A percentile compares a stretch with the other conserved stretches of the same genome.
Evolutionary conservation across 2,797 vertebrate species (phyloP).

Genomic region (Rhinoraja longicauda): DNA sequence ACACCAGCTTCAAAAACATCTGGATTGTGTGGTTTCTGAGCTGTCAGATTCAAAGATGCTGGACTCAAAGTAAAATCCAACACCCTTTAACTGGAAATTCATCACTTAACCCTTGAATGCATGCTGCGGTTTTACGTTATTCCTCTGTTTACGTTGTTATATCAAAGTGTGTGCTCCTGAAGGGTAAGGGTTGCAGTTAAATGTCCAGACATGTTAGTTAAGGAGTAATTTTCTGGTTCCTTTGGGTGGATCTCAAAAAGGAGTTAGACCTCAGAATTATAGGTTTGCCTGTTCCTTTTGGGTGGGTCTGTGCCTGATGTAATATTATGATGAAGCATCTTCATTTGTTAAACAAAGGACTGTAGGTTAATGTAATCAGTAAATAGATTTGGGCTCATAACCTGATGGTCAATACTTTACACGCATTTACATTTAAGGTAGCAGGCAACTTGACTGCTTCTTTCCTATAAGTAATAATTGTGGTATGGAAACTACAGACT

Average conservation of each 20-base stretch:
- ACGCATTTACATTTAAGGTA: neutral
- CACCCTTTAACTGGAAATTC: neutral
- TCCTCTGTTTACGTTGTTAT: neutral
- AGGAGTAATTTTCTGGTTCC: neutral
- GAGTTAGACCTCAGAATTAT: conserved; percentile 23
- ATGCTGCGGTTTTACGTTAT: neutral
- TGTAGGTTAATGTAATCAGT: neutral
- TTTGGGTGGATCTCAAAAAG: conserved; percentile 24
- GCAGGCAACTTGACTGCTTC: neutral
- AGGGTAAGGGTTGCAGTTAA: neutral
- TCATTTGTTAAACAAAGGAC: neutral
- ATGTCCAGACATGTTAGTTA: conserved; percentile 10
- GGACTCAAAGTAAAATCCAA: neutral
- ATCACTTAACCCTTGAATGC: neutral
- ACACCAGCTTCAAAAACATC: no score
- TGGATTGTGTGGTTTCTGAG: neutral
- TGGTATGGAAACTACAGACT: neutral
- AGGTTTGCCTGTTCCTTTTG: neutral
- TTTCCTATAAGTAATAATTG: neutral
- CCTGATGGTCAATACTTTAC: neutral
- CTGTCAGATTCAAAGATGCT: neutral
- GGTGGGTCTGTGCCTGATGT: neutral
- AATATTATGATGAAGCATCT: neutral
- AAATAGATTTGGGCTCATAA: neutral
- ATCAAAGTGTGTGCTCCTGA: neutral